Conservation (phyloP, 2,113 vertebrate genomes). For the Onychostoma macrolepis region DNA sequence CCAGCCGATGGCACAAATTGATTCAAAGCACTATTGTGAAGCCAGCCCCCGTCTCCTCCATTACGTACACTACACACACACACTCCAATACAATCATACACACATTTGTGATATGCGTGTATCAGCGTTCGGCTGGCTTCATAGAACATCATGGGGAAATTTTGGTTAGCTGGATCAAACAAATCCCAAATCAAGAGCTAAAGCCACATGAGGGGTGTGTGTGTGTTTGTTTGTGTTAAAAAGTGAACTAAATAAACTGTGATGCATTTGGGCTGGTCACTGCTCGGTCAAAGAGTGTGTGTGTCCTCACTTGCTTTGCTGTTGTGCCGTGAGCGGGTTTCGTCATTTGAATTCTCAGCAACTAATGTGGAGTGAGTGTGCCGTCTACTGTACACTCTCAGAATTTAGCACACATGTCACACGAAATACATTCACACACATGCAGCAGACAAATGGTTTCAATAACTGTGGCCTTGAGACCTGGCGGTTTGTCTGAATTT, state of each 20-base stretch:
- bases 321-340: slow-evolving; percentile 64
- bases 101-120: slow-evolving; percentile 60
- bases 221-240: neutral
- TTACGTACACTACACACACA: slow-evolving; percentile 20
- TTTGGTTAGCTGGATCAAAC: slow-evolving; percentile 69
- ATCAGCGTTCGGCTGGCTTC: slow-evolving; percentile 18
- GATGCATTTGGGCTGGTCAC: slow-evolving; percentile 69
- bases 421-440: slow-evolving; percentile 1
- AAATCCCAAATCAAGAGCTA: slow-evolving; percentile 47
- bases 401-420: slow-evolving; percentile 47
- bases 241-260: slow-evolving; percentile 68
- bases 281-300: slow-evolving; percentile 76
- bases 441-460: neutral
- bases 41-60: slow-evolving; percentile 1
- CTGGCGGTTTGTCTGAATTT: slow-evolving; percentile 1
- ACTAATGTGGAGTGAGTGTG: slow-evolving; percentile 73
- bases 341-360: slow-evolving; percentile 46
- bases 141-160: slow-evolving; percentile 65
- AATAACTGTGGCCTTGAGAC: slow-evolving; percentile 23
- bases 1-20: slow-evolving; percentile 35
- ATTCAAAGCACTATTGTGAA: slow-evolving; percentile 65
- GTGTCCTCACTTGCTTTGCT: slow-evolving; percentile 47
- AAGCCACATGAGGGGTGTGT: neutral
- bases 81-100: slow-evolving; percentile 29
- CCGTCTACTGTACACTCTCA: slow-evolving; percentile 69